A percentile compares a stretch with the other conserved stretches of the same genome.
phyloP scores from a whole-genome alignment of 2,797 vertebrate genomes.

The Sebastes steindachneri region DNA sequence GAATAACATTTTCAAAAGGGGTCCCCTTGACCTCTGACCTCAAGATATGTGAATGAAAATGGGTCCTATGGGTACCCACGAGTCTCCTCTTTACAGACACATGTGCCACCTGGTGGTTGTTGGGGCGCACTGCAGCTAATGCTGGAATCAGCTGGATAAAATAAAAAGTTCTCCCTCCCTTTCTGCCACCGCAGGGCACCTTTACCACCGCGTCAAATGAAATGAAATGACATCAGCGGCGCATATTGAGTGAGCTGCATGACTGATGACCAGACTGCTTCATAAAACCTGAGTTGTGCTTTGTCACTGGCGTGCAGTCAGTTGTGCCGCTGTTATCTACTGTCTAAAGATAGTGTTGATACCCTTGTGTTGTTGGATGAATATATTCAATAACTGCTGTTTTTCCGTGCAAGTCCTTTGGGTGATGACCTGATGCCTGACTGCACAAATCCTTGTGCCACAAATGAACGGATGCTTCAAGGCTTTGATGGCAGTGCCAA shows the following conservation, averaged over 20 bases:
- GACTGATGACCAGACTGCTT: background rate
- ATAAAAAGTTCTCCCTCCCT: background rate
- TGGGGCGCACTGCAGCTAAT: background rate
- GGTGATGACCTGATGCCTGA: constrained; percentile 55
- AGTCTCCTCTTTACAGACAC: too few species aligned
- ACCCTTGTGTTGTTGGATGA: constrained; percentile 42
- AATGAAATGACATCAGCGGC: background rate
- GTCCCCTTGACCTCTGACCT: too few species aligned
- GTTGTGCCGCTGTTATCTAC: constrained; percentile 10
- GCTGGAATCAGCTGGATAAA: background rate
- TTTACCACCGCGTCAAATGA: background rate
- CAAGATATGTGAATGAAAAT: too few species aligned
- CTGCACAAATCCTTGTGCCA: constrained; percentile 57
- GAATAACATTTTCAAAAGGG: too few species aligned
- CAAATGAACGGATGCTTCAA: constrained; percentile 52
- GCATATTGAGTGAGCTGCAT: background rate
- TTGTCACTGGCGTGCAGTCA: constrained; percentile 14
- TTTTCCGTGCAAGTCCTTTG: constrained; percentile 45
- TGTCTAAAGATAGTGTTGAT: constrained; percentile 41
- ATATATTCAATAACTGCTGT: constrained; percentile 54
- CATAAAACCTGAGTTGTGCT: constrained; percentile 14
- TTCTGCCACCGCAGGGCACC: background rate
- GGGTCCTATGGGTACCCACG: too few species aligned
- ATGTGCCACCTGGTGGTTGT: background rate
- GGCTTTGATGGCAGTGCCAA: constrained; percentile 57